Percentiles rank a stretch among this genome's conserved stretches.
These are phyloP conservation scores for Incurvaria masculella DNA, from an alignment of 2,888 invertebrate species.

Conservation along the genomic window DNA sequence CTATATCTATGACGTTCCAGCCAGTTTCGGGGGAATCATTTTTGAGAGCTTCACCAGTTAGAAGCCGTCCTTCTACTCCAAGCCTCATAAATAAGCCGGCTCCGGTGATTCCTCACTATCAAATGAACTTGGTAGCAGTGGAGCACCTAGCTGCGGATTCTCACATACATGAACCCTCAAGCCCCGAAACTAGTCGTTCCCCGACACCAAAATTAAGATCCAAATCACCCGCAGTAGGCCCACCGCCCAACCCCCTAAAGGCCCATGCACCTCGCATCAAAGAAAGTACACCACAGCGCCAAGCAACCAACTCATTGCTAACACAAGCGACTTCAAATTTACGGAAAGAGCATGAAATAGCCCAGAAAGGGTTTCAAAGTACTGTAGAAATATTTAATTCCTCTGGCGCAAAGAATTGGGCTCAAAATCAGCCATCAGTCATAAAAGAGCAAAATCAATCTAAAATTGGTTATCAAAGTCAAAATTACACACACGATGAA, in stretches of 20 bases:
- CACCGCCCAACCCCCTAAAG: conserved; percentile 64
- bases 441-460: conserved; percentile 47
- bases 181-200: conserved; percentile 58
- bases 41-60: conserved; percentile 51
- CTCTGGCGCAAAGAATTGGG: conserved; percentile 29
- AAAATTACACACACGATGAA: conserved; percentile 42
- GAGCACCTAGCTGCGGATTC: conserved; percentile 59
- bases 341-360: conserved; percentile 44
- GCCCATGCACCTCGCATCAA: conserved; percentile 63
- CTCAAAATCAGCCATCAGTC: conserved; percentile 40
- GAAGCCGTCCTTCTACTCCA: conserved; percentile 63
- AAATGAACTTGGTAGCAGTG: conserved; percentile 71
- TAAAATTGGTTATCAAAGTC: conserved; percentile 46
- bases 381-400: conserved; percentile 30
- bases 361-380: conserved; percentile 39
- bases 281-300: conserved; percentile 42
- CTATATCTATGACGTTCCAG: conserved; percentile 63
- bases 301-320: conserved; percentile 32
- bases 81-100: conserved; percentile 72
- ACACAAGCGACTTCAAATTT: conserved; percentile 34
- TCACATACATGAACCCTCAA: conserved; percentile 59
- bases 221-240: conserved; percentile 69
- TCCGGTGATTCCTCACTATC: conserved; percentile 74
- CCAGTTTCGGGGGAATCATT: conserved; percentile 58
- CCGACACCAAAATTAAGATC: conserved; percentile 63